Conservation (phyloP, 2,888 invertebrate genomes). For the Cylindroiulus punctatus region DNA sequence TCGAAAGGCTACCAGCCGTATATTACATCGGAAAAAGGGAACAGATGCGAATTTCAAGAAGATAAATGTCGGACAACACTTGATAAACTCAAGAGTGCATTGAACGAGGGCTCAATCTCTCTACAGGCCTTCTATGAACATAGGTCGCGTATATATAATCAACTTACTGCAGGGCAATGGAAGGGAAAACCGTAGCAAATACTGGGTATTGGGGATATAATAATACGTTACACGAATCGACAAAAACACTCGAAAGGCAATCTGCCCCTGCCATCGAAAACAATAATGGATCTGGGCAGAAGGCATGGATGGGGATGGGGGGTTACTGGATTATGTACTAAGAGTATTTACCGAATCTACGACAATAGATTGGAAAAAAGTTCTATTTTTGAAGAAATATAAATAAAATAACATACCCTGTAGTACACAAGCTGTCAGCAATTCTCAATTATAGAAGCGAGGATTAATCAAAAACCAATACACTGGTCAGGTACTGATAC, state of each 20-base stretch:
- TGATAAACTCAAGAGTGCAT: slow-evolving; percentile 10
- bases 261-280: background rate
- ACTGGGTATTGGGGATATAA: background rate
- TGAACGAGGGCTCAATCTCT: slow-evolving; percentile 10
- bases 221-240: background rate
- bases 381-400: background rate
- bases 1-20: background rate
- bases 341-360: background rate
- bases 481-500: no score
- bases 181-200: background rate
- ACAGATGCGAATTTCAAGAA: background rate
- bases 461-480: no score
- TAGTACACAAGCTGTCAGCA: background rate
- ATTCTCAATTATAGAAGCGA: no score
- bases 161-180: background rate
- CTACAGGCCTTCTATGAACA: background rate
- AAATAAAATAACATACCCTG: background rate
- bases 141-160: background rate
- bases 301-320: background rate
- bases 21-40: background rate
- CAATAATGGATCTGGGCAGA: background rate
- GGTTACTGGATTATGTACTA: background rate
- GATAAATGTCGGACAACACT: background rate
- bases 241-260: background rate
- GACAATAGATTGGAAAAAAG: background rate